Conservation (phyloP, 2,113 vertebrate species). For the Cichladusa arquata region DNA sequence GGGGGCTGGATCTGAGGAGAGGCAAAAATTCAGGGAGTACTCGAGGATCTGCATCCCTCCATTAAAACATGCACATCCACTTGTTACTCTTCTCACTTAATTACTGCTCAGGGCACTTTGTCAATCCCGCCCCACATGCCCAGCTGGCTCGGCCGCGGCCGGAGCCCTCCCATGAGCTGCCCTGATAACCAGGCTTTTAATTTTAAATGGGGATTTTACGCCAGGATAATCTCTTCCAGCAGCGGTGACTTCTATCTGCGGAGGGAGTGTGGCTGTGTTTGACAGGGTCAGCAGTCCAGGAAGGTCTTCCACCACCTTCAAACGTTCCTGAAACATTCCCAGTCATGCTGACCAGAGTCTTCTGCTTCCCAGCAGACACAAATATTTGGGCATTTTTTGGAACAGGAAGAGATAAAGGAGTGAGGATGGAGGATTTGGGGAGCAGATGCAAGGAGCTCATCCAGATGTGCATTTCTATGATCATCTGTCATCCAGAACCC, state of each 20-base stretch:
- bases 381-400: not conserved
- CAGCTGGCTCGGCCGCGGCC: rapidly evolving
- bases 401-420: not conserved
- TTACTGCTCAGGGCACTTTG: not conserved
- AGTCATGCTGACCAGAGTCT: not conserved
- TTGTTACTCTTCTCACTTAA: not conserved
- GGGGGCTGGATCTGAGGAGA: rapidly evolving
- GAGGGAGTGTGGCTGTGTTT: not conserved
- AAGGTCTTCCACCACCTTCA: not conserved
- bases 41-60: not conserved
- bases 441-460: not conserved
- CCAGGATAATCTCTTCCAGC: not conserved
- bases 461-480: rapidly evolving
- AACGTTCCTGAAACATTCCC: not conserved
- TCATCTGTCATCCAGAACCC: not conserved
- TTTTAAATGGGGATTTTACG: not conserved
- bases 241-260: not conserved
- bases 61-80: not conserved
- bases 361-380: not conserved
- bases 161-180: not conserved
- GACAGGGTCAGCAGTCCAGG: not conserved
- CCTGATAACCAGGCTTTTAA: not conserved
- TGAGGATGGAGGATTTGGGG: not conserved
- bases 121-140: not conserved
- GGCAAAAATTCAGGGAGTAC: not conserved